A percentile compares a stretch with the other conserved stretches of the same genome.
Evolutionary conservation across 2,113 vertebrate species (phyloP).

Genomic region (Microtus oregoni): DNA sequence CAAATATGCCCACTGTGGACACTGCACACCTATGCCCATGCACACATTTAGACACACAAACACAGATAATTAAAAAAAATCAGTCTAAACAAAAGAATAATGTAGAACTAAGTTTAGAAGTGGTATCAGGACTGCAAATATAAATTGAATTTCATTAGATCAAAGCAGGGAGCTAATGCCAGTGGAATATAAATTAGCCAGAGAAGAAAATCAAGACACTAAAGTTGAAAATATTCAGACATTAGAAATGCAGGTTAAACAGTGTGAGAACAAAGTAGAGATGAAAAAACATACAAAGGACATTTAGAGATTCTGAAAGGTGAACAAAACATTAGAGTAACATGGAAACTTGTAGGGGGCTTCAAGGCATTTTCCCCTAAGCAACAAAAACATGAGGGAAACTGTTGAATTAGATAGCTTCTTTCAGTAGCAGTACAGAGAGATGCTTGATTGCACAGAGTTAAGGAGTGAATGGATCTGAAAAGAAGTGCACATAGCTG

Average conservation of each 20-base stretch:
- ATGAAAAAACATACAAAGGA: not conserved
- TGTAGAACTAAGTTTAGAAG: not conserved
- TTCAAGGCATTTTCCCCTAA: not conserved
- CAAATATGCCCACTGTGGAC: too few relatives aligned
- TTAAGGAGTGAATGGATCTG: slow-evolving; percentile 17
- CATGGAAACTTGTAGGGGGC: not conserved
- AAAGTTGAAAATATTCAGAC: not conserved
- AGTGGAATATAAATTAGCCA: slow-evolving; percentile 2
- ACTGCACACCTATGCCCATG: not conserved
- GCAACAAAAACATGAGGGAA: not conserved
- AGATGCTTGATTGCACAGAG: not conserved
- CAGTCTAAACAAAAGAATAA: not conserved
- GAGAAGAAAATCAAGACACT: not conserved
- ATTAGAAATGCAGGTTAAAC: not conserved
- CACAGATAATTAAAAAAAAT: not conserved
- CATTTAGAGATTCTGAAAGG: not conserved
- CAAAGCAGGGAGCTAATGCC: slow-evolving; percentile 9
- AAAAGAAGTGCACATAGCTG: not conserved
- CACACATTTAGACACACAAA: not conserved
- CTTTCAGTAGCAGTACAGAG: not conserved
- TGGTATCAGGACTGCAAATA: not conserved
- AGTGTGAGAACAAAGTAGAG: not conserved
- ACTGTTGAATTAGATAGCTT: not conserved
- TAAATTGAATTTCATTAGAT: not conserved
- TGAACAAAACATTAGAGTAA: not conserved